phyloP scores from a whole-genome alignment of 1,140 invertebrate species.

The Zeugodacus cucurbitae region DNA sequence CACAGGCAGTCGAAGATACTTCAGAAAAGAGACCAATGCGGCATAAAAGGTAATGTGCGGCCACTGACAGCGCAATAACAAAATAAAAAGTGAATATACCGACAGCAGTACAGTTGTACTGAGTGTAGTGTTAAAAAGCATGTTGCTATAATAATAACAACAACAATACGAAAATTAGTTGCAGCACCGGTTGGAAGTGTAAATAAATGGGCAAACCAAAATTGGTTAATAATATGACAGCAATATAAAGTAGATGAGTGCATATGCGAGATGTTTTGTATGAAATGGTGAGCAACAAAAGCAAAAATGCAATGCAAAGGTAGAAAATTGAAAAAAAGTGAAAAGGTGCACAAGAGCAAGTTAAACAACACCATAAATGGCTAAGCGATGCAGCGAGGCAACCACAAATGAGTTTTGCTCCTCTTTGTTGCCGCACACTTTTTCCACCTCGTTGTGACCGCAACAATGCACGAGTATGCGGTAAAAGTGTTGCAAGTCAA shows the following conservation, averaged over 20 bases:
- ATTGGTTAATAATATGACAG: conserved; percentile 38
- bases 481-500: conserved; percentile 20
- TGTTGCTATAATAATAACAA: not conserved
- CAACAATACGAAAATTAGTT: not conserved
- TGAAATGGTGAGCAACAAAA: not conserved
- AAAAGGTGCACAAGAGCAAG: not conserved
- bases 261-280: too few species aligned
- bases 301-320: not conserved
- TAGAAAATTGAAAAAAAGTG: not conserved
- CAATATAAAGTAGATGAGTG: not conserved
- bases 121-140: not conserved
- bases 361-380: conserved; percentile 27
- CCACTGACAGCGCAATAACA: not conserved
- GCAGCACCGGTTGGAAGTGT: not conserved
- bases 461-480: not conserved
- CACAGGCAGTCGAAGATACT: not conserved
- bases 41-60: not conserved
- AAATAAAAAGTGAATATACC: not conserved
- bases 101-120: not conserved
- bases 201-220: conserved; percentile 22
- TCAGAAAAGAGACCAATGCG: not conserved
- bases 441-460: not conserved
- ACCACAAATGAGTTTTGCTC: conserved; percentile 12
- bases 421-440: not conserved
- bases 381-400: conserved; percentile 10